Evolutionary conservation across 2,888 invertebrate genomes (phyloP), one percentile per base, ranked within the genome.

Genomic region (Callosobruchus maculatus): DNA sequence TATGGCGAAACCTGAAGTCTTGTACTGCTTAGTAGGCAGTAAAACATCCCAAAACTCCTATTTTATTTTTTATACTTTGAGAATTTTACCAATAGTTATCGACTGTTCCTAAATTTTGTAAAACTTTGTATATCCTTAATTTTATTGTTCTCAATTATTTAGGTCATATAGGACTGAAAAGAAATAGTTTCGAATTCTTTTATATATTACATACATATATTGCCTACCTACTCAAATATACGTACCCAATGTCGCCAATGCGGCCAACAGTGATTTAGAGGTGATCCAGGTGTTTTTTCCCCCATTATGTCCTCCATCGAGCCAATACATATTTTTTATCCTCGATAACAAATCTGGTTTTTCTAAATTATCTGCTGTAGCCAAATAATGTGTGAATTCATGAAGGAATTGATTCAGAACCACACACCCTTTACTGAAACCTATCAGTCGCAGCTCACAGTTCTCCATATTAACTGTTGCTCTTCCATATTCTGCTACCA

Each of bases 351-450:
- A 88, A 77, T 83, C 89, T 85, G 90, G 90, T 88, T 91, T 90
- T 71, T 91, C 90, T 76, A 88, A 87, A 69, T 91, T 90, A 67
- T 91, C 90, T 0, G 92, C 91, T 72, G 92, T 91, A 68, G 92
- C 85, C 0, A 91, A 92, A 87, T 93, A 88, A 87, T 93, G 92
- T 85, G 94, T 92, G 86, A 96, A 92, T 88, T 97, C 97, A 85
- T 94, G 93, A 72, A 97, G 89, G 79, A 97, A 89, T 89, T 97
- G 97, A 89, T 97, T 97, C 82, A 97, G 90, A 76, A 97, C 97
- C 75, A 96, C 95, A 87, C 96, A 96, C 75, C 97, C 97, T 89
- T 97, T 97, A 88, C 97, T 97, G 87, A 97, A 97, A 0, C 95
- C 97, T 75, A 96, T 90, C 7, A 82, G 70, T 31, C 74, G 77